Evolutionary conservation across 2,888 invertebrate species (phyloP).

Genomic region (Tiphia femorata): DNA sequence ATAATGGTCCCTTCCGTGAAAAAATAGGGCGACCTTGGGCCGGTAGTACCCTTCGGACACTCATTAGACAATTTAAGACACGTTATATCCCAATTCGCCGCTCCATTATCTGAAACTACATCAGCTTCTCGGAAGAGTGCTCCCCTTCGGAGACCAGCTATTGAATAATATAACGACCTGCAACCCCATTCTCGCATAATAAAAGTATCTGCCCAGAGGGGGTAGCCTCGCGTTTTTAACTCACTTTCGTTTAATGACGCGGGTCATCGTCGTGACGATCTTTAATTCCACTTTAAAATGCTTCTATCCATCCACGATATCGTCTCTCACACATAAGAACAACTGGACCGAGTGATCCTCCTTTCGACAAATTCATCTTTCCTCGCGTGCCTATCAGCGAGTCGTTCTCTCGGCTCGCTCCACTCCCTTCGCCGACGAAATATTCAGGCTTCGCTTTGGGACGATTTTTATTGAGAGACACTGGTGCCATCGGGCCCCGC

Average conservation of each 20-base stretch:
- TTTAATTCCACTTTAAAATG: no score
- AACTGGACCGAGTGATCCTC: no score
- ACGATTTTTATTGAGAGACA: slow-evolving; percentile 47
- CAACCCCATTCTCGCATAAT: slow-evolving; percentile 54
- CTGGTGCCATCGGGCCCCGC: slow-evolving; percentile 39
- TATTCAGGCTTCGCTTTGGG: neutral
- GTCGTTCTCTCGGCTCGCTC: neutral
- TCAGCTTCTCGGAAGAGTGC: slow-evolving; percentile 59
- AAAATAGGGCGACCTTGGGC: slow-evolving; percentile 50
- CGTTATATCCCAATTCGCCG: slow-evolving; percentile 64
- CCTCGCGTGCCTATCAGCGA: no score
- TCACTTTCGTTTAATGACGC: no score
- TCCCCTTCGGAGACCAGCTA: slow-evolving; percentile 43
- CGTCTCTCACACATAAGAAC: no score
- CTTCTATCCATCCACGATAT: no score
- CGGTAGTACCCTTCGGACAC: slow-evolving; percentile 57
- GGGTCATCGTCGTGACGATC: no score
- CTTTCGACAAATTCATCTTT: neutral
- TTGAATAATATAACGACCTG: slow-evolving; percentile 56
- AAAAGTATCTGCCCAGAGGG: slow-evolving; percentile 50
- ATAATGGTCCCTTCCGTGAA: slow-evolving; percentile 45
- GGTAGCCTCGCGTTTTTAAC: slow-evolving; percentile 35
- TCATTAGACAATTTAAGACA: slow-evolving; percentile 67
- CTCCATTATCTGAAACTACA: slow-evolving; percentile 59
- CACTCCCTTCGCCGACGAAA: neutral